phyloP scores from a whole-genome alignment of 1,140 invertebrate species.

The Habropoda laboriosa region DNA sequence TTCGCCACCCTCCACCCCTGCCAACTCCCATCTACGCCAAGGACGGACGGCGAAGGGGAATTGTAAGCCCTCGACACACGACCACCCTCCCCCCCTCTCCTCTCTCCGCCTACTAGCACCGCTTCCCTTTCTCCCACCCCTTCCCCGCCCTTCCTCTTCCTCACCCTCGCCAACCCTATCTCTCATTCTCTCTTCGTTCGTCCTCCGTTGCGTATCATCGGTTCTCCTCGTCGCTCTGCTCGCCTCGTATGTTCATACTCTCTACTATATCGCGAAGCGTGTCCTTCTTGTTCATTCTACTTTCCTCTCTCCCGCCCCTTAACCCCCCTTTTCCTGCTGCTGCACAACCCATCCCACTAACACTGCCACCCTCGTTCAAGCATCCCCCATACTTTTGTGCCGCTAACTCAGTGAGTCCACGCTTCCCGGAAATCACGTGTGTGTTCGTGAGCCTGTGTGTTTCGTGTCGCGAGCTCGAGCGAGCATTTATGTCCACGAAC shows the following conservation, averaged over 20 bases:
- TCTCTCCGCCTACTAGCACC: neutral
- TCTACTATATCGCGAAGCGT: constrained; percentile 41
- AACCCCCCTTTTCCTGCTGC: constrained; percentile 6
- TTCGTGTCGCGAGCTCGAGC: constrained; percentile 33
- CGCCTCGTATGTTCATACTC: constrained; percentile 48
- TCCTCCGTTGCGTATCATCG: neutral
- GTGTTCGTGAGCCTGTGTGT: constrained; percentile 20
- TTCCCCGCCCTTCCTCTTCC: no score
- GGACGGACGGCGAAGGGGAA: constrained; percentile 52
- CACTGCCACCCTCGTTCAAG: constrained; percentile 39
- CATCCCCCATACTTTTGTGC: constrained; percentile 50
- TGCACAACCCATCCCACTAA: constrained; percentile 11
- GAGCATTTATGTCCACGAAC: constrained; percentile 4
- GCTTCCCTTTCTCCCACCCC: constrained; percentile 22
- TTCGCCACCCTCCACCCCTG: constrained; percentile 84
- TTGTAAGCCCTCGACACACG: constrained; percentile 64
- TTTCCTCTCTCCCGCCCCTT: constrained; percentile 21
- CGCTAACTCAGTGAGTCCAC: constrained; percentile 56
- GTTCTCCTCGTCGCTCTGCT: constrained; percentile 27
- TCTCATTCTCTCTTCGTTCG: constrained; percentile 25
- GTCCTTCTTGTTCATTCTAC: constrained; percentile 55
- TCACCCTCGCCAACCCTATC: neutral
- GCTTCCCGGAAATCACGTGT: constrained; percentile 40
- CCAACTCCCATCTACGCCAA: constrained; percentile 48
- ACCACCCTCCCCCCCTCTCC: constrained; percentile 18